Base-by-base conservation (phyloP, 2,888 invertebrate species). In the Chironomus tentans region DNA sequence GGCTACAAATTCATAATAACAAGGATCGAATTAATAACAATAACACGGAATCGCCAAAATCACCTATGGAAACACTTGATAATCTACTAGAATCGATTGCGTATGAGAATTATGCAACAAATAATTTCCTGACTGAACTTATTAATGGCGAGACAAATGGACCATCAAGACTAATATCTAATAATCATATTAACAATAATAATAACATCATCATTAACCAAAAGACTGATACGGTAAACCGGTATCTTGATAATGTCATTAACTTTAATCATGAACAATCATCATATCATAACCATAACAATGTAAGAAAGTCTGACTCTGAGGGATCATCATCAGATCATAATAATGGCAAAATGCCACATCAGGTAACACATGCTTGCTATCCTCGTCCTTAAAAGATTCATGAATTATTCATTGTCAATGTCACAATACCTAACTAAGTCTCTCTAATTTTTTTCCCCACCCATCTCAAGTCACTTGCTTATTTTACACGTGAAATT, bases 321-420 rank as follows among this genome's bases (percentile, higher is more conserved):
- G 74, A 74, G 15, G 61, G 74, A 24, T 74, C 74, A 65, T 74
- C 74, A n/a, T 68, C 74, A n/a, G 74, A 74, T 38, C 74, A 68
- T 15, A 38, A 48, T 47, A 68, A 74, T 74, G 68, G 74, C 74
- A 65, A 21, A 47, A 21, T 68, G 74, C 46, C 74, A 73, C 72
- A 38, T 10, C 61, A 73, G 72, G 72, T 73, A 73, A 73, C 13
- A 62, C 61, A 50, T 65, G 38, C 38, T 38, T 38, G 38, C 38
- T 38, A 38, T 38, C 38, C 38, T 38, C 38, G 38, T 38, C 38
- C 61, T 62, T 62, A 13, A 24, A 65, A 7, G 1, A 56, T 48
- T 72, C 56, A 72, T 18, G 7, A n/a, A 65, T 21, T 21, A 65
- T 46, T 73, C 72, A 73, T 46, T 73, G 61, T 38, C 72, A 73